These are phyloP conservation scores for Mormyrus iriodes DNA, from an alignment of 2,113 vertebrate species.

Conservation along the genomic window DNA sequence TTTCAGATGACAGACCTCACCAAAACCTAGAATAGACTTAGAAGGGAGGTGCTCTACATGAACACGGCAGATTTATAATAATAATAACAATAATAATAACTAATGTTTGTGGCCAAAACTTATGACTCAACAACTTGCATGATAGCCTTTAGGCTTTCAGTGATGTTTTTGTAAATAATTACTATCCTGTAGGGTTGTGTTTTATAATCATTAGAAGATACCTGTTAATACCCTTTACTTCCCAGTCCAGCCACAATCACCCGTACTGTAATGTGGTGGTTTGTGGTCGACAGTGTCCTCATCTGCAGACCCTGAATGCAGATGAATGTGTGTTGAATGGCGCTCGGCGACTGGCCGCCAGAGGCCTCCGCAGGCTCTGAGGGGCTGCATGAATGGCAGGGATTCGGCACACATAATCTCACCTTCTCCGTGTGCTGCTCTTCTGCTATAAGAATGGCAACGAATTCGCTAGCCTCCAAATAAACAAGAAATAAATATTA, in stretches of 20 bases:
- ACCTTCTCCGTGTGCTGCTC: not conserved
- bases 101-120: not conserved
- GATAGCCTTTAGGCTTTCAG: not conserved
- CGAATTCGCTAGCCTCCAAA: not conserved
- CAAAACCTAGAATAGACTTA: not conserved
- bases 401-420: not conserved
- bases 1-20: not conserved
- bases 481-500: not conserved
- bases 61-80: not conserved
- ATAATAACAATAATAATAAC: not conserved
- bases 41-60: not conserved
- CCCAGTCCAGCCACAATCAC: not conserved
- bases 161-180: not conserved
- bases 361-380: not conserved
- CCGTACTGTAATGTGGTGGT: not conserved
- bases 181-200: not conserved
- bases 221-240: not conserved
- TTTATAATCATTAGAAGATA: not conserved
- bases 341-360: not conserved
- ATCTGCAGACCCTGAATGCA: not conserved
- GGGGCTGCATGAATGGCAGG: not conserved
- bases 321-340: not conserved
- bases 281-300: not conserved
- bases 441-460: not conserved
- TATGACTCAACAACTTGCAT: not conserved